Percentiles rank a stretch among this genome's conserved stretches.
These are phyloP conservation scores for Galerucella calmariensis DNA, from an alignment of 2,888 invertebrate species.

Conservation along the genomic window DNA sequence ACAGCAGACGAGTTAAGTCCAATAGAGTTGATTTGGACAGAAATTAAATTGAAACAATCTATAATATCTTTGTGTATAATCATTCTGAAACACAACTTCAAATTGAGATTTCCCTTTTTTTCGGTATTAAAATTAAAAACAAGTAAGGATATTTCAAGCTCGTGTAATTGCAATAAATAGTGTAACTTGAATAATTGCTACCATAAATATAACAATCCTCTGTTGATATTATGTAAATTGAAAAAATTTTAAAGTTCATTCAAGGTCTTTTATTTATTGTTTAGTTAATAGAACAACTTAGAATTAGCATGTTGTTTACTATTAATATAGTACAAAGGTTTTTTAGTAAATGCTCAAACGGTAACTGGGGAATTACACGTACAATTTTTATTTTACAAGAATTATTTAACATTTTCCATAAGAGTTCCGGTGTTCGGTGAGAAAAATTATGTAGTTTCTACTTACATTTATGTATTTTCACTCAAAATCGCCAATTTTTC, in stretches of 20 bases:
- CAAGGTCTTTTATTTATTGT: slow-evolving; percentile 16
- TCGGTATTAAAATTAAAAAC: too few relatives aligned
- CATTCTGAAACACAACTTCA: too few relatives aligned
- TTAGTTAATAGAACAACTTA: slow-evolving; percentile 6
- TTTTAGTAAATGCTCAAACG: neutral
- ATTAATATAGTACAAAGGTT: slow-evolving; percentile 10
- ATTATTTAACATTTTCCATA: neutral
- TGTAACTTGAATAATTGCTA: neutral
- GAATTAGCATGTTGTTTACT: slow-evolving; percentile 16
- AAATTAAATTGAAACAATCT: too few relatives aligned
- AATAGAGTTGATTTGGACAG: too few relatives aligned
- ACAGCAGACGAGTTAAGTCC: too few relatives aligned
- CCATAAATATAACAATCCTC: neutral
- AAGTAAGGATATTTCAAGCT: too few relatives aligned
- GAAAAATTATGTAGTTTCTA: neutral
- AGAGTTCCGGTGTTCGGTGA: neutral
- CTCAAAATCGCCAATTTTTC: too few relatives aligned
- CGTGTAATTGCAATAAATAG: too few relatives aligned
- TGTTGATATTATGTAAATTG: neutral
- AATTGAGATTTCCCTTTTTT: too few relatives aligned
- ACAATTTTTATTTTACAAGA: neutral
- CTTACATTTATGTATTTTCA: neutral
- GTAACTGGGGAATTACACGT: slow-evolving; percentile 11
- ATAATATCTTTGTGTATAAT: too few relatives aligned
- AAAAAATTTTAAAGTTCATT: slow-evolving; percentile 13